phyloP scores from a whole-genome alignment of 2,888 invertebrate species.

The Boloria selene region DNA sequence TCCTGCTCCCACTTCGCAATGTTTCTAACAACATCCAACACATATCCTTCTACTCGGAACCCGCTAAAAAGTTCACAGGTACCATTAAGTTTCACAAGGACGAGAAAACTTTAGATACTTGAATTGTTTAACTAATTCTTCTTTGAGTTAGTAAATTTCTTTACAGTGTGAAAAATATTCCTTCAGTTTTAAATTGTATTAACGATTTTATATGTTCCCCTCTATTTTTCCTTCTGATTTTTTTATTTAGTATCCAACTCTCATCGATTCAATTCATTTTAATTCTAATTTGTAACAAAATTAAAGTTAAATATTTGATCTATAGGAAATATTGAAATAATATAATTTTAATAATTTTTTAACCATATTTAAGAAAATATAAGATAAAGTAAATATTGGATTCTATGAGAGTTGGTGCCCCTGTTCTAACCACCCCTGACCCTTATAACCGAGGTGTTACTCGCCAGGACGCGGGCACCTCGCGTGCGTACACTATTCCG shows the following conservation, averaged over 20 bases:
- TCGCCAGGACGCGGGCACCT: slow-evolving; percentile 90
- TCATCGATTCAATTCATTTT: background rate
- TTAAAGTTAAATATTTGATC: background rate
- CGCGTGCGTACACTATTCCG: slow-evolving; percentile 92
- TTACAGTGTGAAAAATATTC: slow-evolving; percentile 5
- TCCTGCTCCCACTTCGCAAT: slow-evolving; percentile 85
- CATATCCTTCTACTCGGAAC: slow-evolving; percentile 86
- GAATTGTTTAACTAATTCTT: background rate
- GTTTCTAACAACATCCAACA: slow-evolving; percentile 83
- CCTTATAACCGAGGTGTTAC: slow-evolving; percentile 74
- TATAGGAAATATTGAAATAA: too few species aligned
- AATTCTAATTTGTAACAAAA: background rate
- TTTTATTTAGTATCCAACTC: background rate
- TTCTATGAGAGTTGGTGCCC: slow-evolving; percentile 33
- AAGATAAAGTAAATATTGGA: background rate
- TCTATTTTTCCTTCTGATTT: slow-evolving; percentile 16
- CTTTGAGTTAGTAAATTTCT: slow-evolving; percentile 5
- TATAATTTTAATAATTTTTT: too few species aligned
- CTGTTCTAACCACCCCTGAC: slow-evolving; percentile 64
- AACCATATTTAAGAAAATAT: too few species aligned
- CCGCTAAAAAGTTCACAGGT: slow-evolving; percentile 87
- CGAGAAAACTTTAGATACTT: background rate
- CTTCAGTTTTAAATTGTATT: slow-evolving; percentile 10
- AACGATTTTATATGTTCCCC: slow-evolving; percentile 21
- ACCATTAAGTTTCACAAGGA: slow-evolving; percentile 45